Evolutionary conservation across 2,113 vertebrate species (phyloP).

Genomic region (Canis aureus): DNA sequence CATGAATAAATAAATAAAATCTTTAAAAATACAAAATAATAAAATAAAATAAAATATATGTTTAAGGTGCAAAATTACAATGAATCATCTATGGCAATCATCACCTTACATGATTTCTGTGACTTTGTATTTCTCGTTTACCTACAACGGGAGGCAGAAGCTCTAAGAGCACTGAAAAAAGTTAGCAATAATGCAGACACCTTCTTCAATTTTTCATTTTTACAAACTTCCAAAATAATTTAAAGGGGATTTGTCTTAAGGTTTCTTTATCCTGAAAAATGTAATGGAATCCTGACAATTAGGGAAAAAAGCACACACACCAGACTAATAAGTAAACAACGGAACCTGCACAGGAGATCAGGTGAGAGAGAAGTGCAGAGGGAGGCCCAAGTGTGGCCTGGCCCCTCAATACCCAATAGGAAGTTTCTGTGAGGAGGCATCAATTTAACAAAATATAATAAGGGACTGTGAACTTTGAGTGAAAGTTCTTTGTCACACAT

Average conservation of each 20-base stretch:
- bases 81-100: not conserved
- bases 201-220: not conserved
- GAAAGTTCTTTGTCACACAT: not conserved
- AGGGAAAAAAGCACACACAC: not conserved
- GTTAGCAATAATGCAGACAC: not conserved
- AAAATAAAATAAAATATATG: not conserved
- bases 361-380: not conserved
- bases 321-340: not conserved
- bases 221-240: not conserved
- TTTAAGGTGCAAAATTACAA: not conserved
- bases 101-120: not conserved
- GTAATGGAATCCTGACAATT: not conserved
- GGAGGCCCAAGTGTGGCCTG: not conserved
- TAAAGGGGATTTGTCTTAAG: not conserved
- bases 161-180: not conserved
- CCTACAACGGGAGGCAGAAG: not conserved
- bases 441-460: not conserved
- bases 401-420: not conserved
- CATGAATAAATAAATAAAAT: too few species aligned
- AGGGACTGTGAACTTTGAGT: not conserved
- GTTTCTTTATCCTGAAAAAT: constrained; percentile 25
- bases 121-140: constrained; percentile 24
- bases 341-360: not conserved
- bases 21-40: not conserved
- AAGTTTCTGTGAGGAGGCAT: not conserved